phyloP scores from a whole-genome alignment of 2,888 invertebrate species.

The Cotesia congregata region DNA sequence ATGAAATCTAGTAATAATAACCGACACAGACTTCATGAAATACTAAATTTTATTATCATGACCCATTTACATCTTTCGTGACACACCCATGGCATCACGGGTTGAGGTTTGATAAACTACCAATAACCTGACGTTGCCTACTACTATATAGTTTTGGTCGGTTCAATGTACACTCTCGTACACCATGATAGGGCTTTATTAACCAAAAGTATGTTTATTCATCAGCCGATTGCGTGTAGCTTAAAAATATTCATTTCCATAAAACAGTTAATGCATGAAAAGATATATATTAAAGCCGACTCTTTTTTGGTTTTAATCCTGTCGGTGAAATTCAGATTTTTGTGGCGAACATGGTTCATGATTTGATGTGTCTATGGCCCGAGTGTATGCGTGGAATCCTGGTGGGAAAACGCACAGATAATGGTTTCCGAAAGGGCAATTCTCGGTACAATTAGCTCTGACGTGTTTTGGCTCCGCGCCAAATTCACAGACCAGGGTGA shows the following conservation, averaged over 20 bases:
- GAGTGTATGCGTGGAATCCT: constrained; percentile 37
- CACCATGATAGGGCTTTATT: neutral
- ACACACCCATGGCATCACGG: constrained; percentile 10
- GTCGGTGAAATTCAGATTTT: neutral
- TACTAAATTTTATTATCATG: constrained; percentile 40
- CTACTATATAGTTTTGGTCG: constrained; percentile 13
- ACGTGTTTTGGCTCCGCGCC: constrained; percentile 61
- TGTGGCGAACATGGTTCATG: neutral
- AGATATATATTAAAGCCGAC: too few relatives aligned
- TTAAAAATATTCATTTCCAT: neutral
- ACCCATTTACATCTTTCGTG: constrained; percentile 21
- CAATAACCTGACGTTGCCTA: neutral
- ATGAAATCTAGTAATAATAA: constrained; percentile 49
- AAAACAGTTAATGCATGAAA: neutral
- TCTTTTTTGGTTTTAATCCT: neutral
- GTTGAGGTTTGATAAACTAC: neutral
- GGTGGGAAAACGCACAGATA: constrained; percentile 56
- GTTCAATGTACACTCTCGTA: too few relatives aligned
- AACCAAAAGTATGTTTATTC: neutral
- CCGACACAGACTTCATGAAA: constrained; percentile 35
- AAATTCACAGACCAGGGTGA: constrained; percentile 49
- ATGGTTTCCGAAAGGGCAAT: constrained; percentile 66
- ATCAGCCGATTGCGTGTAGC: neutral
- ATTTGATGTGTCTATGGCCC: neutral
- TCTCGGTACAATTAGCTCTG: constrained; percentile 65